Evolutionary conservation across 1,140 invertebrate species (phyloP).

Genomic region (Tetraneura akinire): DNA sequence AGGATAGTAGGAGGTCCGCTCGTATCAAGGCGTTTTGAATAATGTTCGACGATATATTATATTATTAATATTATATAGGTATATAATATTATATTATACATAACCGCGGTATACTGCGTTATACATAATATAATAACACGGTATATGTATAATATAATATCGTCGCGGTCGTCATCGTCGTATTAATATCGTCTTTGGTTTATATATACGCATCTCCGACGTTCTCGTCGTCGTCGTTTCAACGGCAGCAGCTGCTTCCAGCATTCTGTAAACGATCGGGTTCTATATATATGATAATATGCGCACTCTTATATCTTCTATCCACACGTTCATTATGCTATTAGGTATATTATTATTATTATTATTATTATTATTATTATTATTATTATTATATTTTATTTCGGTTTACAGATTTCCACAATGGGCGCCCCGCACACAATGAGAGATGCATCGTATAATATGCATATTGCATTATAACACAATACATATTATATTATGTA

Average conservation of each 20-base stretch:
- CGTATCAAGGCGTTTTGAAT: slow-evolving; percentile 42
- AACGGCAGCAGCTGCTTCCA: neutral
- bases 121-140: neutral
- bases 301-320: no score
- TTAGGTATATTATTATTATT: no score
- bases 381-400: neutral
- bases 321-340: no score
- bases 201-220: slow-evolving; percentile 41
- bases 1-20: slow-evolving; percentile 48
- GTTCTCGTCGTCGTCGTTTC: slow-evolving; percentile 53
- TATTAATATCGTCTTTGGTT: neutral
- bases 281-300: no score
- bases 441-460: neutral
- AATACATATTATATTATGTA: no score
- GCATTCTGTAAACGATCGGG: slow-evolving; percentile 16
- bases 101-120: no score
- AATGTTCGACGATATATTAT: no score
- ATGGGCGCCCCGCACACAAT: slow-evolving; percentile 20
- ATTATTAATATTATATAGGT: neutral
- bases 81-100: neutral
- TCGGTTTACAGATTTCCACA: slow-evolving; percentile 3
- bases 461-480: no score
- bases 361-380: no score
- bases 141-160: neutral
- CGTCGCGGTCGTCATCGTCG: neutral